Percentiles rank a stretch among this genome's conserved stretches.
Evolutionary conservation across 2,888 invertebrate species (phyloP).

Genomic region (Tenthredo livida): DNA sequence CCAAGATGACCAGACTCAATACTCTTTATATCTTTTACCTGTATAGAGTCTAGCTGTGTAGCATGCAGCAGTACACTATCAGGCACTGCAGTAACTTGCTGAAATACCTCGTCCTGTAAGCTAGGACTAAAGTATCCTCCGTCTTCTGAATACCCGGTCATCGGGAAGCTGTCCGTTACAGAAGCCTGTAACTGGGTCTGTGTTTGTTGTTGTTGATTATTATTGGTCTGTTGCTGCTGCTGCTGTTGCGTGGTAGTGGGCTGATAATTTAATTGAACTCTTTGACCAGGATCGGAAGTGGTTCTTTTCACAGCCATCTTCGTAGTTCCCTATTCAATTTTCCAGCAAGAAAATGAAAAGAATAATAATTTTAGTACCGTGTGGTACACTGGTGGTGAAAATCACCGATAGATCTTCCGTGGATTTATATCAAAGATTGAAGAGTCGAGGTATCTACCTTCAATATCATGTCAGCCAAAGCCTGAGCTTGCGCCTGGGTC

Average conservation of each 20-base stretch:
- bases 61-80: slow-evolving; percentile 86
- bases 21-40: slow-evolving; percentile 68
- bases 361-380: slow-evolving; percentile 42
- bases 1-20: neutral
- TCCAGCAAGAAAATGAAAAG: neutral
- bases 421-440: neutral
- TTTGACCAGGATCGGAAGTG: slow-evolving; percentile 86
- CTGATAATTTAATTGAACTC: slow-evolving; percentile 79
- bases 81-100: slow-evolving; percentile 82
- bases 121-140: slow-evolving; percentile 78
- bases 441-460: slow-evolving; percentile 80
- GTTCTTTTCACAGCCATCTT: slow-evolving; percentile 86
- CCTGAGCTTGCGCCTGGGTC: slow-evolving; percentile 86
- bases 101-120: slow-evolving; percentile 87
- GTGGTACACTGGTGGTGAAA: neutral
- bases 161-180: slow-evolving; percentile 75
- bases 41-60: slow-evolving; percentile 80
- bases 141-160: slow-evolving; percentile 76
- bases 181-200: slow-evolving; percentile 66
- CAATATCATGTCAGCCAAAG: slow-evolving; percentile 87
- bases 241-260: slow-evolving; percentile 68
- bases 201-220: slow-evolving; percentile 61
- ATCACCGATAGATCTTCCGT: neutral
- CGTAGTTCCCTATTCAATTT: slow-evolving; percentile 72
- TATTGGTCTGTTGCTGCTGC: slow-evolving; percentile 63